A percentile compares a stretch with the other conserved stretches of the same genome.
Evolutionary conservation across 2,113 vertebrate genomes (phyloP).

Genomic region (Barnardius zonarius): DNA sequence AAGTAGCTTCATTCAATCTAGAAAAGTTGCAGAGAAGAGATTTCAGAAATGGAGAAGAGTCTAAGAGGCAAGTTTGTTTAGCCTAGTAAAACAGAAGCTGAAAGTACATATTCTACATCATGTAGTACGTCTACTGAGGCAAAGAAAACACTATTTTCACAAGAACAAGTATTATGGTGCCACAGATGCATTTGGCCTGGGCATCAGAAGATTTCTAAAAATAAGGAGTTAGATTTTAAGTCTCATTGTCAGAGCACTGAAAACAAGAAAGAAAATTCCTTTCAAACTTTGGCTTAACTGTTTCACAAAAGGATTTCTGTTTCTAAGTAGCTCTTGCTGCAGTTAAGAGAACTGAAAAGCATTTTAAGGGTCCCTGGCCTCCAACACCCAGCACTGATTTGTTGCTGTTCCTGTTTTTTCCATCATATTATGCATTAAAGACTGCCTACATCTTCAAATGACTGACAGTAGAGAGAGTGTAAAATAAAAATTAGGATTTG

Average conservation of each 20-base stretch:
- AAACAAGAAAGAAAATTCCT: not conserved
- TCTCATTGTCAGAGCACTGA: not conserved
- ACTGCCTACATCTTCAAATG: not conserved
- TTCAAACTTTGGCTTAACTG: not conserved
- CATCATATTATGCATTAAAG: not conserved
- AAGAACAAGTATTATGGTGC: not conserved
- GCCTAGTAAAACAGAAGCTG: not conserved
- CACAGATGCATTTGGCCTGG: not conserved
- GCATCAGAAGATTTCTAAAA: not conserved
- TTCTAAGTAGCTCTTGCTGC: not conserved
- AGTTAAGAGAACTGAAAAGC: not conserved
- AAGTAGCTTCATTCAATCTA: not conserved
- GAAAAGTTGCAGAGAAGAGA: not conserved
- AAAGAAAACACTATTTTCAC: not conserved
- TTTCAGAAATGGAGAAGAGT: not conserved
- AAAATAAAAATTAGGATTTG: not conserved
- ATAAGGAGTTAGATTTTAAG: not conserved
- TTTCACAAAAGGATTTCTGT: not conserved
- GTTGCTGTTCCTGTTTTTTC: not conserved
- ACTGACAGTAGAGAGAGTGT: not conserved
- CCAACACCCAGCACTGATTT: not conserved
- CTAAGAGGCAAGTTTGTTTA: not conserved
- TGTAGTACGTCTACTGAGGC: not conserved
- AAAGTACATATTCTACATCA: not conserved
- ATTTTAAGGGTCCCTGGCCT: not conserved